phyloP scores from a whole-genome alignment of 2,888 invertebrate species.

The Dryobota labecula region DNA sequence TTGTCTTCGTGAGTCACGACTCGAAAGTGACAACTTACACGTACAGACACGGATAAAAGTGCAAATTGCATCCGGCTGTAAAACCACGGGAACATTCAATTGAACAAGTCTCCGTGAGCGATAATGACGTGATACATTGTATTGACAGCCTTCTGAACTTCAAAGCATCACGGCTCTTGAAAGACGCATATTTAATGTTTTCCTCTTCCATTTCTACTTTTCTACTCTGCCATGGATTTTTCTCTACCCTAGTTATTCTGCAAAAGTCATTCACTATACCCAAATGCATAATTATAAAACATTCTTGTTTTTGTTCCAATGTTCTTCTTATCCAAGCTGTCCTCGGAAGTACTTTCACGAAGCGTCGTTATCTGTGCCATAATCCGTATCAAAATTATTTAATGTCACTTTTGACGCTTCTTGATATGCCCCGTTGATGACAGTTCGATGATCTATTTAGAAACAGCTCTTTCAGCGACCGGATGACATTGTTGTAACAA shows the following conservation, averaged over 20 bases:
- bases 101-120: conserved; percentile 43
- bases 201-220: neutral
- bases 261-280: neutral
- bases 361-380: conserved; percentile 66
- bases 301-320: conserved; percentile 13
- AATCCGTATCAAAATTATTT: conserved; percentile 69
- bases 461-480: conserved; percentile 47
- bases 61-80: conserved; percentile 69
- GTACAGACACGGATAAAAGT: conserved; percentile 74
- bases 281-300: neutral
- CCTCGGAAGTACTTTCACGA: conserved; percentile 67
- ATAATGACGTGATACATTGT: conserved; percentile 36
- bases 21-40: conserved; percentile 83
- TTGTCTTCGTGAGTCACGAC: conserved; percentile 83
- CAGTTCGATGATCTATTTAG: conserved; percentile 38
- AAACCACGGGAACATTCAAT: conserved; percentile 54
- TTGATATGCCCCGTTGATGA: conserved; percentile 66
- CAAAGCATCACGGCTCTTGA: conserved; percentile 5
- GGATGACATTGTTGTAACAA: conserved; percentile 46
- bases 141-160: conserved; percentile 42
- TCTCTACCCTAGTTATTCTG: neutral
- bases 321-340: conserved; percentile 34
- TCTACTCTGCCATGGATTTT: neutral
- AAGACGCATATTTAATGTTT: neutral
- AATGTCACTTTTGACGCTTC: conserved; percentile 75